A percentile compares a stretch with the other conserved stretches of the same genome.
phyloP scores from a whole-genome alignment of 2,888 invertebrate species.

The Chromoteleia sp. region DNA sequence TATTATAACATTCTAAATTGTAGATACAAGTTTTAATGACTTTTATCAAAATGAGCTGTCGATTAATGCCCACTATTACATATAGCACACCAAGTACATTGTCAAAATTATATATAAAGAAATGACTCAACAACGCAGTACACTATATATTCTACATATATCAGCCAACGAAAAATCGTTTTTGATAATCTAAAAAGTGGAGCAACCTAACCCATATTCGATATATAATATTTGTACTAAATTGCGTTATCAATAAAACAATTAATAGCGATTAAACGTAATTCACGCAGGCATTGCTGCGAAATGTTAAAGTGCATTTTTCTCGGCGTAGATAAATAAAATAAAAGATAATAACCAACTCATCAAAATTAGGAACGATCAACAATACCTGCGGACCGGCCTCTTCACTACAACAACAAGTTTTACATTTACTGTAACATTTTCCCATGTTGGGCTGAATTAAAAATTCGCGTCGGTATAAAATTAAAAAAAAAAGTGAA shows the following conservation, averaged over 20 bases:
- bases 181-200: constrained; percentile 3
- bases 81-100: too few species aligned
- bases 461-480: constrained; percentile 14
- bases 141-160: not conserved
- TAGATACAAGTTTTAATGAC: too few species aligned
- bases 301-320: constrained; percentile 44
- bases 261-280: not conserved
- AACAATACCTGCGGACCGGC: constrained; percentile 88
- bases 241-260: not conserved
- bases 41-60: too few species aligned
- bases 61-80: too few species aligned
- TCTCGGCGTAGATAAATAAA: not conserved
- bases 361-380: constrained; percentile 29
- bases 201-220: not conserved
- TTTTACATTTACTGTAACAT: constrained; percentile 85
- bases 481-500: constrained; percentile 23
- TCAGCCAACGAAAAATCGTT: too few species aligned
- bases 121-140: not conserved
- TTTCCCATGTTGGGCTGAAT: constrained; percentile 77
- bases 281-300: not conserved
- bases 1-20: too few species aligned
- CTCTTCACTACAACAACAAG: constrained; percentile 90
- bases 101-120: not conserved
- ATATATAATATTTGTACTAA: not conserved
- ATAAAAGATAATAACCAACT: constrained; percentile 35